Conservation (phyloP, 2,113 vertebrate species). For the Malurus cyaneus region DNA sequence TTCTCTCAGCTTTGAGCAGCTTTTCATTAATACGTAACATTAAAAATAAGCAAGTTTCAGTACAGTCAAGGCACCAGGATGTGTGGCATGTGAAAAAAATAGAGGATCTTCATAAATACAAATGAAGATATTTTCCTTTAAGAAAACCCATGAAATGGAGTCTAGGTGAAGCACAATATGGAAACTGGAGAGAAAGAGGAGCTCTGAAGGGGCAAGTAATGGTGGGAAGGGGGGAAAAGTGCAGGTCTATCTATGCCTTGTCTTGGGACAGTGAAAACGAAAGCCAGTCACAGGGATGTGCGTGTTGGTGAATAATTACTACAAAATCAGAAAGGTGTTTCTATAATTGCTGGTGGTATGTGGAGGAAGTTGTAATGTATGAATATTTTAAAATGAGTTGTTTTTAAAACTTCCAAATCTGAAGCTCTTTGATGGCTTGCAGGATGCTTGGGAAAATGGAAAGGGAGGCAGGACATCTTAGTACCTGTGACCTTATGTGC, state of each 20-base stretch:
- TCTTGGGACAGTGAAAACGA: background rate
- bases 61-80: background rate
- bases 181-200: background rate
- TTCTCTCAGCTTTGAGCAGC: constrained; percentile 16
- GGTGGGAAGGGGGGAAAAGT: background rate
- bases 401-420: background rate
- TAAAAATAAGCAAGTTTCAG: background rate
- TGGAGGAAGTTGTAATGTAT: background rate
- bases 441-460: background rate
- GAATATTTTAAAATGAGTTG: background rate
- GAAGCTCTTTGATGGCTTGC: background rate
- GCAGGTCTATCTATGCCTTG: background rate
- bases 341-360: background rate
- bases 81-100: background rate
- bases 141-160: background rate
- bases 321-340: background rate
- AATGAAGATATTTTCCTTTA: background rate
- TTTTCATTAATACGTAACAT: constrained; percentile 19
- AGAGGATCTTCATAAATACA: background rate
- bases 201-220: background rate
- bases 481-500: background rate
- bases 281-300: background rate
- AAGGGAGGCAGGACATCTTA: background rate
- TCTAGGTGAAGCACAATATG: background rate
- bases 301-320: background rate